phyloP scores from a whole-genome alignment of 2,797 vertebrate genomes.

The Rallus crepitans region DNA sequence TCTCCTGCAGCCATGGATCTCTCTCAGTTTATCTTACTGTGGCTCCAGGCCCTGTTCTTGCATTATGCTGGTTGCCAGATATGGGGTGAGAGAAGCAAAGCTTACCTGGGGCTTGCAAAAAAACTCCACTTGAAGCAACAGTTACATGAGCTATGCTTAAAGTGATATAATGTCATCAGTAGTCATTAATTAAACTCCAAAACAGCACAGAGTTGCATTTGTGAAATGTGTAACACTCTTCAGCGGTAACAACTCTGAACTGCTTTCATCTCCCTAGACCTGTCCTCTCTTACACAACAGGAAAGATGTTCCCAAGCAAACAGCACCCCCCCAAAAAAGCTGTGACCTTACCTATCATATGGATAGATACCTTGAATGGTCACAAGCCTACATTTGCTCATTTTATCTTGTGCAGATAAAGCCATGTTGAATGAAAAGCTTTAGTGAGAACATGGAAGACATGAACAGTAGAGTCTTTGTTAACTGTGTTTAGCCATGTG shows the following conservation, averaged over 20 bases:
- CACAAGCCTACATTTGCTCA: background rate
- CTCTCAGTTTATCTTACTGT: too few species aligned
- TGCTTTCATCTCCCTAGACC: background rate
- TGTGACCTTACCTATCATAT: background rate
- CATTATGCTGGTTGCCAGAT: background rate
- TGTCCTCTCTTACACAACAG: background rate
- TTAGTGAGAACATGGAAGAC: background rate
- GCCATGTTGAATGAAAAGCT: background rate
- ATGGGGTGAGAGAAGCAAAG: background rate
- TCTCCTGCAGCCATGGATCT: background rate
- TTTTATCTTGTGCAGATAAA: background rate
- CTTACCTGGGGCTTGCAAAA: background rate
- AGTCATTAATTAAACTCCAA: background rate
- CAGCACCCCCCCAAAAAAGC: background rate
- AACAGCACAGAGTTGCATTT: background rate
- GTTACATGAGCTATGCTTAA: background rate
- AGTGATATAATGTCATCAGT: accelerated
- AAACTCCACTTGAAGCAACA: background rate
- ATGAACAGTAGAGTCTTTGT: background rate
- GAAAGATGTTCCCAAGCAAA: background rate
- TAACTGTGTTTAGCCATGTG: background rate
- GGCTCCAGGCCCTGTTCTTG: background rate
- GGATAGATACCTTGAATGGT: background rate
- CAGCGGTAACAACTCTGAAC: background rate
- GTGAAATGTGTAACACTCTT: background rate